phyloP scores from a whole-genome alignment of 2,888 invertebrate species.

The Alcis repandata region DNA sequence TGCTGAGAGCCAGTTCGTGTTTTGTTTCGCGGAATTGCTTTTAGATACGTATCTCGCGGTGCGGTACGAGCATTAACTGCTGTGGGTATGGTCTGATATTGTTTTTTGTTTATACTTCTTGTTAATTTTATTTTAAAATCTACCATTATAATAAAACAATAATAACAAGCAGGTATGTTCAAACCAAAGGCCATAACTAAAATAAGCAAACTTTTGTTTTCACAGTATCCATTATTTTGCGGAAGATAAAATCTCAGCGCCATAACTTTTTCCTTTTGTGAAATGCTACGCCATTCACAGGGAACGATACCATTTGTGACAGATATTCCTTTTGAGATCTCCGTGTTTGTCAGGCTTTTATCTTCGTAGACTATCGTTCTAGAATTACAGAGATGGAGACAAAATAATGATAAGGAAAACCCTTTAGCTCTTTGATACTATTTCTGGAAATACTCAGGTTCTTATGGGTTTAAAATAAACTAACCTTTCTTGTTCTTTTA shows the following conservation, averaged over 20 bases:
- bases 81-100: constrained; percentile 2
- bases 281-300: constrained; percentile 8
- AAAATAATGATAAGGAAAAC: background rate
- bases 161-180: too few species aligned
- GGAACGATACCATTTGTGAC: constrained; percentile 20
- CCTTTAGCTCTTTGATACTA: background rate
- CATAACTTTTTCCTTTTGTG: constrained; percentile 12
- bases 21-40: constrained; percentile 31
- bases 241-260: constrained; percentile 18
- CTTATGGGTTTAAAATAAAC: background rate
- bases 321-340: constrained; percentile 8
- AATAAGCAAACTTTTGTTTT: constrained; percentile 1
- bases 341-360: constrained; percentile 14
- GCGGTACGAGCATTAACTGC: constrained; percentile 11
- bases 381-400: constrained; percentile 7
- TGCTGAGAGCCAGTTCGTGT: constrained; percentile 28
- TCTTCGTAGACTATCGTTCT: constrained; percentile 21
- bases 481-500: background rate
- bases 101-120: background rate
- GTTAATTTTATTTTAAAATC: too few species aligned
- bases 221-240: background rate
- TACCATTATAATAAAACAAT: too few species aligned
- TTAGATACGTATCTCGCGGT: constrained; percentile 18
- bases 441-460: background rate
- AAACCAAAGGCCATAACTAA: background rate